Evolutionary conservation across 2,888 invertebrate genomes (phyloP).

Genomic region (Mesoligia furuncula): DNA sequence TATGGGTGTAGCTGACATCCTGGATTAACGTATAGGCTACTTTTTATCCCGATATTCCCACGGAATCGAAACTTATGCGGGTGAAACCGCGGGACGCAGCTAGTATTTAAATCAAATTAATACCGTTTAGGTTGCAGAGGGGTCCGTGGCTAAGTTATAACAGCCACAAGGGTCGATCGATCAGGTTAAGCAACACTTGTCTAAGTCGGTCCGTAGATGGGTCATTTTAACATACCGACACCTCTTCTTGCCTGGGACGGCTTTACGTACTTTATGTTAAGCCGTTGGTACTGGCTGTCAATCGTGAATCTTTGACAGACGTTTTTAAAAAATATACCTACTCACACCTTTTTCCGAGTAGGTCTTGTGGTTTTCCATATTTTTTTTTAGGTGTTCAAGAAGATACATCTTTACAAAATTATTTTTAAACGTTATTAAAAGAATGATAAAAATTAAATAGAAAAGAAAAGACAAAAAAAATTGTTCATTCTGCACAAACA

Average conservation of each 20-base stretch:
- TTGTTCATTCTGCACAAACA: no score
- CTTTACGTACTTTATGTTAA: no score
- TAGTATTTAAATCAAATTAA: not conserved
- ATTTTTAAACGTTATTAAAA: not conserved
- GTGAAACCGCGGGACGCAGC: no score
- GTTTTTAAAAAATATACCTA: not conserved
- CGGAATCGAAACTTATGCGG: no score
- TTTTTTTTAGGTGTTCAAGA: not conserved
- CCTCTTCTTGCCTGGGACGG: no score
- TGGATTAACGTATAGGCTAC: no score
- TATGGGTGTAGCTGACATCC: no score
- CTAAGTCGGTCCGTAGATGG: not conserved
- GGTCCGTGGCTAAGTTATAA: not conserved
- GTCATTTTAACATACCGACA: not conserved
- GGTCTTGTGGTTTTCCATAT: not conserved
- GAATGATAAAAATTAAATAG: not conserved
- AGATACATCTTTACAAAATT: not conserved
- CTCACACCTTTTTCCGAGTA: not conserved
- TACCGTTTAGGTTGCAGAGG: no score
- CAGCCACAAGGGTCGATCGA: no score
- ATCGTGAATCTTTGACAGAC: no score
- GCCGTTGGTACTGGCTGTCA: not conserved
- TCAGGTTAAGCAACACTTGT: not conserved
- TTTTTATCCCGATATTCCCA: no score
- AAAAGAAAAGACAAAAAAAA: no score